Evolutionary conservation across 2,113 vertebrate genomes (phyloP).

Genomic region (Oryzias curvinotus): DNA sequence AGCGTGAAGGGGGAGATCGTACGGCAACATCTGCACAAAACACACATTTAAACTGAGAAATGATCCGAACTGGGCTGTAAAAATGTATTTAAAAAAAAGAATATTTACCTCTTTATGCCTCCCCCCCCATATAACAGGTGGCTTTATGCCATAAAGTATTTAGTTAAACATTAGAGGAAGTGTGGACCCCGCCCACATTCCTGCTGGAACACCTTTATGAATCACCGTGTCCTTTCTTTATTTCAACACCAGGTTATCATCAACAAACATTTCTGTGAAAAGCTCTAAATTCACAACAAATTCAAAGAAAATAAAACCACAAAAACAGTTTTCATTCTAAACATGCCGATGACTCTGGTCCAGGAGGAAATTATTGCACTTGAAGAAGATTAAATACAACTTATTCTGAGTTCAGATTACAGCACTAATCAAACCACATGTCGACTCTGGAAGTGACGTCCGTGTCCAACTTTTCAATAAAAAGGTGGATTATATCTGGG

Average conservation of each 20-base stretch:
- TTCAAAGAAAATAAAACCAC: slow-evolving; percentile 6
- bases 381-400: background rate
- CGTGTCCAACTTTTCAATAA: slow-evolving; percentile 73
- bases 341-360: background rate
- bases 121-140: background rate
- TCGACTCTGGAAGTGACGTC: slow-evolving; percentile 63
- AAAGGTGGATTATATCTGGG: slow-evolving; percentile 76
- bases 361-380: slow-evolving; percentile 46
- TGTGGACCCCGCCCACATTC: slow-evolving; percentile 53
- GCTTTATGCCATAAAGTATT: background rate
- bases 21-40: slow-evolving; percentile 74
- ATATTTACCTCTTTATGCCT: no score
- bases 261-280: background rate
- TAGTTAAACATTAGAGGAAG: slow-evolving; percentile 46
- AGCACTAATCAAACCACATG: slow-evolving; percentile 55
- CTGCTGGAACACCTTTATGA: slow-evolving; percentile 53
- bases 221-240: slow-evolving; percentile 32
- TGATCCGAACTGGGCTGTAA: background rate
- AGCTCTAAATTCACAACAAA: background rate
- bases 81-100: background rate
- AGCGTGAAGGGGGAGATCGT: slow-evolving; percentile 75
- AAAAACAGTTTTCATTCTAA: slow-evolving; percentile 5
- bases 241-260: slow-evolving; percentile 8
- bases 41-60: background rate
- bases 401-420: slow-evolving; percentile 15